Percentiles rank a stretch among this genome's conserved stretches.
These are phyloP conservation scores for Pollenia amentaria DNA, from an alignment of 2,888 invertebrate genomes.

Conservation along the genomic window DNA sequence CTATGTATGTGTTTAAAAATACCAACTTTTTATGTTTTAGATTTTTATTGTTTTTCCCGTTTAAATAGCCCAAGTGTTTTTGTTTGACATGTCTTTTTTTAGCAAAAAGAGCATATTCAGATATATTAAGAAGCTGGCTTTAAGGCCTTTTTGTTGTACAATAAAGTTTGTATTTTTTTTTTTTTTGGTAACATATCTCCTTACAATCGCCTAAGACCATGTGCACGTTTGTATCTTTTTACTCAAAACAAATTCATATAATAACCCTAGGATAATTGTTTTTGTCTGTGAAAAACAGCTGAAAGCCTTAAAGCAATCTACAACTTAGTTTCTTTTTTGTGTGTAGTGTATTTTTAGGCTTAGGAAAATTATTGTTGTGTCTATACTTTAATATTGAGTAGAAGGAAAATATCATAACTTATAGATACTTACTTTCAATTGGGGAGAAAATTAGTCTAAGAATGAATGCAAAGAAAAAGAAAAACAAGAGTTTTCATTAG, in stretches of 20 bases:
- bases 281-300: conserved; percentile 41
- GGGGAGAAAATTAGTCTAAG: too few relatives aligned
- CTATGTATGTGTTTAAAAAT: neutral
- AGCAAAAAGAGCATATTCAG: conserved; percentile 7
- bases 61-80: neutral
- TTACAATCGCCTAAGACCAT: neutral
- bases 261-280: conserved; percentile 32
- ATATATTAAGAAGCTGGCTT: neutral
- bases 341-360: neutral
- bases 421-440: neutral
- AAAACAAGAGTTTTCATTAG: too few relatives aligned
- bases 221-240: conserved; percentile 17
- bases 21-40: neutral
- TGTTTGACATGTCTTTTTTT: neutral
- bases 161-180: conserved; percentile 2
- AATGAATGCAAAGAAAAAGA: too few relatives aligned
- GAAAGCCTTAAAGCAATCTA: neutral
- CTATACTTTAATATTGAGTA: neutral
- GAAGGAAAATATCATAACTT: neutral
- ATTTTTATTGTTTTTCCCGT: neutral
- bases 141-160: neutral
- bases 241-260: conserved; percentile 11
- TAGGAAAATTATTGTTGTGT: neutral
- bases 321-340: neutral
- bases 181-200: neutral